phyloP scores from a whole-genome alignment of 2,113 vertebrate genomes.

The Triplophysa dalaica region DNA sequence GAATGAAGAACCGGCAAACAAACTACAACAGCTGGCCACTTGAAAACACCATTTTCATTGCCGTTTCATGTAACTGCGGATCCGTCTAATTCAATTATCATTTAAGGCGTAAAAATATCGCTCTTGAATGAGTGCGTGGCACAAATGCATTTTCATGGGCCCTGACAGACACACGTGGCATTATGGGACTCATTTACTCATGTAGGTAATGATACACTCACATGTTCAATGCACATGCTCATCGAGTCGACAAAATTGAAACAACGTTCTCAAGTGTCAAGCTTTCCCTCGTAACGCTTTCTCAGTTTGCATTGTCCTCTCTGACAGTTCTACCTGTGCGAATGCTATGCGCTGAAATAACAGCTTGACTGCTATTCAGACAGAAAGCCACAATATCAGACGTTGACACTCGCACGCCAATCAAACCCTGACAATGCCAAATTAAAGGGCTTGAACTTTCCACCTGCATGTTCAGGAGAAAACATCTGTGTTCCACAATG shows the following conservation, averaged over 20 bases:
- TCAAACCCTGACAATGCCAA: constrained; percentile 55
- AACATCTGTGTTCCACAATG: constrained; percentile 4
- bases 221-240: background rate
- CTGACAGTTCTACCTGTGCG: constrained; percentile 54
- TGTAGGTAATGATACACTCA: background rate
- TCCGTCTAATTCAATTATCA: constrained; percentile 51
- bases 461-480: constrained; percentile 8
- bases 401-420: constrained; percentile 56
- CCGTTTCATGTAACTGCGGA: constrained; percentile 35
- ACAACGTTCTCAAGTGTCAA: background rate
- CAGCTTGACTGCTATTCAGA: constrained; percentile 62
- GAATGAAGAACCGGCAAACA: constrained; percentile 44
- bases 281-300: background rate
- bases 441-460: constrained; percentile 54
- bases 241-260: background rate
- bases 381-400: constrained; percentile 61
- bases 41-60: constrained; percentile 48
- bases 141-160: background rate
- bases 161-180: background rate
- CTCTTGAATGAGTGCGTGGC: background rate
- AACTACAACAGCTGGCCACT: constrained; percentile 58
- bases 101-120: constrained; percentile 20
- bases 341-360: constrained; percentile 55
- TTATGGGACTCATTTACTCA: background rate
- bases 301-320: constrained; percentile 54